Percentiles rank a stretch among this genome's conserved stretches.
These are phyloP conservation scores for Leptothorax acervorum DNA, from an alignment of 2,888 invertebrate species.

Conservation along the genomic window DNA sequence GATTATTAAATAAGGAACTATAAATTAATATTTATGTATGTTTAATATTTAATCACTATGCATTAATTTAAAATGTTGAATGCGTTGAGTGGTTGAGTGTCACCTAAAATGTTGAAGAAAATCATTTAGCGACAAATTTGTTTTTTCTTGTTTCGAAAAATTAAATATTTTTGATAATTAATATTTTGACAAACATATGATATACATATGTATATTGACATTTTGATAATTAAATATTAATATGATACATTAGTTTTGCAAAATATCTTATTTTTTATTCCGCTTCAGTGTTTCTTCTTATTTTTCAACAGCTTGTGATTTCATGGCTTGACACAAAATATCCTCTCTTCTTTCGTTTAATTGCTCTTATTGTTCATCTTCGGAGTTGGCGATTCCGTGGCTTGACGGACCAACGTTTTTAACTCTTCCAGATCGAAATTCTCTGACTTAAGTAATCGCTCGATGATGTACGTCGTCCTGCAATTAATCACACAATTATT, in stretches of 20 bases:
- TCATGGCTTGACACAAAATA: constrained; percentile 38
- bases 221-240: not conserved
- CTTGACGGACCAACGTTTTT: constrained; percentile 64
- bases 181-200: not conserved
- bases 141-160: not conserved
- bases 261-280: not conserved
- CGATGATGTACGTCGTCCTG: constrained; percentile 63
- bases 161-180: not conserved
- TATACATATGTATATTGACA: not conserved
- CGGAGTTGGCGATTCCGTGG: constrained; percentile 7
- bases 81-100: too few relatives aligned
- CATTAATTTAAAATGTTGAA: too few relatives aligned
- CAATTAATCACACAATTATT: constrained; percentile 17
- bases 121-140: too few relatives aligned
- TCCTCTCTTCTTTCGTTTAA: not conserved
- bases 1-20: too few relatives aligned
- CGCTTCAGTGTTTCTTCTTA: not conserved
- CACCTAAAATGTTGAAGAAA: too few relatives aligned
- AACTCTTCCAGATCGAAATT: constrained; percentile 67
- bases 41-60: too few relatives aligned
- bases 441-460: constrained; percentile 40
- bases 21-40: too few relatives aligned
- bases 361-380: not conserved
- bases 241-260: not conserved
- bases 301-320: not conserved